phyloP scores from a whole-genome alignment of 2,797 vertebrate species.

The Allenopithecus nigroviridis region DNA sequence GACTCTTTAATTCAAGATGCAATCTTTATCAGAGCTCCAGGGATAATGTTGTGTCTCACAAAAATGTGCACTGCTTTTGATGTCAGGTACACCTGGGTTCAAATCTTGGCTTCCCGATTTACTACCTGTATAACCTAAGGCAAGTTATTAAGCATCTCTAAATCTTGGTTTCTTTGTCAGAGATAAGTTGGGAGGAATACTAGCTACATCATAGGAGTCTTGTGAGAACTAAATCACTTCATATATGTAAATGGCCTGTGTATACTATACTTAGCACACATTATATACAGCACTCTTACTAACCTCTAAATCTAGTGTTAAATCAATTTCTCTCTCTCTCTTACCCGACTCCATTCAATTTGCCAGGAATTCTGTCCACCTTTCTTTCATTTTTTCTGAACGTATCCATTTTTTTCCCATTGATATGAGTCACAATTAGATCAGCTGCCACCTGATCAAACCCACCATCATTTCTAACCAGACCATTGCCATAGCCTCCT shows the following conservation, averaged over 20 bases:
- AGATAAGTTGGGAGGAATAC: not conserved
- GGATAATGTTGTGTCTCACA: not conserved
- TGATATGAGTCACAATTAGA: not conserved
- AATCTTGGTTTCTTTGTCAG: not conserved
- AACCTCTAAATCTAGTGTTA: not conserved
- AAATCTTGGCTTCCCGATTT: not conserved
- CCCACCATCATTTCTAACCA: not conserved
- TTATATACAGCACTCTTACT: not conserved
- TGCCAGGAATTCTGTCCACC: not conserved
- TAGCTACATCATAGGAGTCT: not conserved
- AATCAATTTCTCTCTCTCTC: not conserved
- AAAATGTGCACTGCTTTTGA: not conserved
- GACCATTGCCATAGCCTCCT: not conserved
- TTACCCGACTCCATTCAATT: not conserved
- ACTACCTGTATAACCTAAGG: not conserved
- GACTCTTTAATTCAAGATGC: not conserved
- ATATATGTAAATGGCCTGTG: not conserved
- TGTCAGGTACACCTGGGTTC: not conserved
- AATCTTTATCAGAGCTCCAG: not conserved
- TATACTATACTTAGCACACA: not conserved
- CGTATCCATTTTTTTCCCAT: not conserved
- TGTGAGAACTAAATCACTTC: not conserved
- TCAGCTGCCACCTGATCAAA: not conserved
- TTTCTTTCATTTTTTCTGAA: not conserved
- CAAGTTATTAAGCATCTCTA: not conserved